phyloP scores from a whole-genome alignment of 2,797 vertebrate genomes.

The Dromococcyx pavoninus region DNA sequence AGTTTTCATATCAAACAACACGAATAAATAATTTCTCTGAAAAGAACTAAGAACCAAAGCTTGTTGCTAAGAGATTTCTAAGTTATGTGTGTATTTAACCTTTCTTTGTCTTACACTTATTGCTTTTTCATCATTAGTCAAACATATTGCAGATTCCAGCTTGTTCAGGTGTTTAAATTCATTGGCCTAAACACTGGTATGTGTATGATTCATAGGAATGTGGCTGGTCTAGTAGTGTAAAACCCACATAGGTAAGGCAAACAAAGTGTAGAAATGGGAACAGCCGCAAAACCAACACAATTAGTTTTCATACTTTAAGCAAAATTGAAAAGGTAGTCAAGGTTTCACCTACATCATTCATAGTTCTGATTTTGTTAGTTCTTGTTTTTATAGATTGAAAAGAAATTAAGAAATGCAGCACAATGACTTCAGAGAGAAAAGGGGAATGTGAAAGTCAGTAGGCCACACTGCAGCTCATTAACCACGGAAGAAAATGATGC shows the following conservation, averaged over 20 bases:
- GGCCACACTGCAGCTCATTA: slow-evolving; percentile 35
- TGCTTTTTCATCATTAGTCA: not conserved
- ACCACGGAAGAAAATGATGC: not conserved
- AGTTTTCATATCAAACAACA: not conserved
- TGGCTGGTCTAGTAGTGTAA: not conserved
- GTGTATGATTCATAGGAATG: rapidly evolving
- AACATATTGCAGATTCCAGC: not conserved
- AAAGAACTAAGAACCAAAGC: not conserved
- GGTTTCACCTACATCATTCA: not conserved
- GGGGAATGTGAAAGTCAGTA: not conserved
- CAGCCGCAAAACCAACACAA: not conserved
- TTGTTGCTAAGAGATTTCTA: not conserved
- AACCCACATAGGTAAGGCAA: not conserved
- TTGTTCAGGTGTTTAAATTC: not conserved
- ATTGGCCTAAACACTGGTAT: not conserved
- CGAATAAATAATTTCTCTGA: not conserved
- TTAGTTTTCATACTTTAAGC: not conserved
- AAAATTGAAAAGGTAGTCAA: not conserved
- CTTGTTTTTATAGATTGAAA: not conserved
- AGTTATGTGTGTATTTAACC: not conserved
- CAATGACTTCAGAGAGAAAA: not conserved
- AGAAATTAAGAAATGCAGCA: not conserved
- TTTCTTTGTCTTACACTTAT: not conserved
- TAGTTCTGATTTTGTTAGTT: not conserved
- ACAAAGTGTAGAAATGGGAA: not conserved